Evolutionary conservation across 2,797 vertebrate species (phyloP).

Genomic region (Premnoplex brunnescens): DNA sequence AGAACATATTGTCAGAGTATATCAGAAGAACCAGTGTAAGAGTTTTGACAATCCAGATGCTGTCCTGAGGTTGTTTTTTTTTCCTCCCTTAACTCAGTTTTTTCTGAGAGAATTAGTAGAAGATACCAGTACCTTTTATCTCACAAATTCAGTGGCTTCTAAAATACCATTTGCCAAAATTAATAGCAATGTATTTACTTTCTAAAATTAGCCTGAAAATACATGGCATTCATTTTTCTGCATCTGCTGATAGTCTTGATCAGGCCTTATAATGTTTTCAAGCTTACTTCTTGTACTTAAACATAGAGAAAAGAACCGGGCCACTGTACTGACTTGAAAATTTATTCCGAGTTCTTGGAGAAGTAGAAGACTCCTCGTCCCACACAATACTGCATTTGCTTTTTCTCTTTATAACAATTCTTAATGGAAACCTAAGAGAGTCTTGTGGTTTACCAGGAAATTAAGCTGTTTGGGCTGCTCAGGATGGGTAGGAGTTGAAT

Average conservation of each 20-base stretch:
- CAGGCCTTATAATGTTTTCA: background rate
- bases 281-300: background rate
- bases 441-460: background rate
- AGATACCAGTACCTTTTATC: background rate
- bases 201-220: background rate
- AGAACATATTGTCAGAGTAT: background rate
- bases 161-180: background rate
- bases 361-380: background rate
- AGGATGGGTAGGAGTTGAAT: background rate
- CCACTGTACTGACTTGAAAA: background rate
- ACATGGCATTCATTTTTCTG: background rate
- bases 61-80: fast-evolving
- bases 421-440: background rate
- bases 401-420: background rate
- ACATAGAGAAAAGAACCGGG: background rate
- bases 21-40: background rate
- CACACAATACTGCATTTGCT: fast-evolving
- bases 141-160: background rate
- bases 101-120: background rate
- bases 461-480: background rate
- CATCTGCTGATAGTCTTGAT: background rate
- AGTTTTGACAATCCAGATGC: background rate
- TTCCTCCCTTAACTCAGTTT: fast-evolving
- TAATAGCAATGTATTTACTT: background rate
- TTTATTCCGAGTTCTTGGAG: background rate